Evolutionary conservation across 2,113 vertebrate species (phyloP).

Genomic region (Brienomyrus longianalis): DNA sequence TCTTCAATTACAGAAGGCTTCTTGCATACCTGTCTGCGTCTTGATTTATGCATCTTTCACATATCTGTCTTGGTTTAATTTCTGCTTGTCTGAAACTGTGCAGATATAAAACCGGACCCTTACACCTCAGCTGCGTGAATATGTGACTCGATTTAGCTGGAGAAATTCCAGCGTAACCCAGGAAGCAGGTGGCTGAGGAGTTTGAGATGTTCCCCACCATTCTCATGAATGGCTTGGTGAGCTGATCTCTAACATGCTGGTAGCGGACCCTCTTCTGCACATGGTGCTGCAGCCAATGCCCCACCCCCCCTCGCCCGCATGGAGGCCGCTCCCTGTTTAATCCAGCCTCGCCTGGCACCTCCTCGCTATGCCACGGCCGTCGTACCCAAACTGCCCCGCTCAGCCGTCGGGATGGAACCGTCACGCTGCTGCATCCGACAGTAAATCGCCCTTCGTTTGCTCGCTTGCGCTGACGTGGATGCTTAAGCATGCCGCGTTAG

Average conservation of each 20-base stretch:
- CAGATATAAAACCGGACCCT: not conserved
- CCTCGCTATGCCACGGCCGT: not conserved
- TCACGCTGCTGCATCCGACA: not conserved
- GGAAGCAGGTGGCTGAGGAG: not conserved
- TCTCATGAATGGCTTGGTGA: not conserved
- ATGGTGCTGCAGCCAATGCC: not conserved
- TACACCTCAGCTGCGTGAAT: not conserved
- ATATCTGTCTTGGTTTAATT: not conserved
- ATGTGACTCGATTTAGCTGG: not conserved
- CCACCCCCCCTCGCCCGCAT: not conserved
- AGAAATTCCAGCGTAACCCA: not conserved
- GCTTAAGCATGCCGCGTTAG: conserved; percentile 29
- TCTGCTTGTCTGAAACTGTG: not conserved
- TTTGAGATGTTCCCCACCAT: not conserved
- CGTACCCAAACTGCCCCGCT: not conserved
- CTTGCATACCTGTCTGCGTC: not conserved
- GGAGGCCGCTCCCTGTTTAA: not conserved
- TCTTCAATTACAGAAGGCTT: not conserved
- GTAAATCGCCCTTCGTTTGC: not conserved
- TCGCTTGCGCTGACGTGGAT: not conserved
- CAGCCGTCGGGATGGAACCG: not conserved
- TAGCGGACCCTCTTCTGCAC: not conserved
- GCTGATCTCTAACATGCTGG: not conserved
- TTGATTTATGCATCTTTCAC: not conserved
- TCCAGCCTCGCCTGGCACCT: not conserved